A percentile compares a stretch with the other conserved stretches of the same genome.
Evolutionary conservation across 30 jellyfish, hydroid and myxozoan species (phyloP).

Genomic region (Cassiopea xamachana): DNA sequence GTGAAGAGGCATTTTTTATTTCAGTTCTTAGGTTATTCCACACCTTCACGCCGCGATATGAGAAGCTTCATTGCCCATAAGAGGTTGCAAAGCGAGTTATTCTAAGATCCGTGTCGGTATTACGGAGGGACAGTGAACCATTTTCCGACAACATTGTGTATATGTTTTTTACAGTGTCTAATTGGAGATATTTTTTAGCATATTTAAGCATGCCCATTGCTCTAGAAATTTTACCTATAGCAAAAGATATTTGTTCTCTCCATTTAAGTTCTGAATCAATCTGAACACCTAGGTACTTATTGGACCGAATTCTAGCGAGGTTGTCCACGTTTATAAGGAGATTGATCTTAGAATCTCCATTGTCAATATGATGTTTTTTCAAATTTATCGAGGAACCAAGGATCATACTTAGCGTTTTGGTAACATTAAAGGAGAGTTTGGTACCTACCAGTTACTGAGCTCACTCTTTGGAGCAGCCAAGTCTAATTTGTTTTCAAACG

Average conservation of each 20-base stretch:
- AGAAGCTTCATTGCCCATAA: not conserved
- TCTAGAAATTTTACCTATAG: not conserved
- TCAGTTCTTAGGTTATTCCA: not conserved
- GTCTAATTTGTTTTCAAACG: too few species aligned
- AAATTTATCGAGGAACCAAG: slow-evolving; percentile 20
- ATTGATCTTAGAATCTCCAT: not conserved
- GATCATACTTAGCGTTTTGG: slow-evolving; percentile 4
- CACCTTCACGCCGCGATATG: slow-evolving; percentile 1
- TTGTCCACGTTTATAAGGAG: not conserved
- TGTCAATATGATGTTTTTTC: slow-evolving; percentile 1
- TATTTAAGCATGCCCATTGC: not conserved
- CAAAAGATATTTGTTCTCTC: not conserved
- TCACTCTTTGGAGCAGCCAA: too few species aligned
- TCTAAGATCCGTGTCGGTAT: slow-evolving; percentile 17
- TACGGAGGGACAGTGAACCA: slow-evolving; percentile 20
- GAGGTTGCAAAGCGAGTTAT: slow-evolving; percentile 29
- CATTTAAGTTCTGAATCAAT: not conserved
- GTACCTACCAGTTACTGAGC: not conserved
- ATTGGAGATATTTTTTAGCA: not conserved
- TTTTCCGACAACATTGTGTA: not conserved
- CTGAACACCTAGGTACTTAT: not conserved
- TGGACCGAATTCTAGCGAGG: not conserved
- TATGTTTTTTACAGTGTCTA: not conserved
- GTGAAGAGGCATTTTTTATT: not conserved
- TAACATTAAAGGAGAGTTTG: slow-evolving; percentile 12